These are phyloP conservation scores for Petrocephalus sullivani DNA, from an alignment of 2,797 vertebrate species.

Conservation along the genomic window DNA sequence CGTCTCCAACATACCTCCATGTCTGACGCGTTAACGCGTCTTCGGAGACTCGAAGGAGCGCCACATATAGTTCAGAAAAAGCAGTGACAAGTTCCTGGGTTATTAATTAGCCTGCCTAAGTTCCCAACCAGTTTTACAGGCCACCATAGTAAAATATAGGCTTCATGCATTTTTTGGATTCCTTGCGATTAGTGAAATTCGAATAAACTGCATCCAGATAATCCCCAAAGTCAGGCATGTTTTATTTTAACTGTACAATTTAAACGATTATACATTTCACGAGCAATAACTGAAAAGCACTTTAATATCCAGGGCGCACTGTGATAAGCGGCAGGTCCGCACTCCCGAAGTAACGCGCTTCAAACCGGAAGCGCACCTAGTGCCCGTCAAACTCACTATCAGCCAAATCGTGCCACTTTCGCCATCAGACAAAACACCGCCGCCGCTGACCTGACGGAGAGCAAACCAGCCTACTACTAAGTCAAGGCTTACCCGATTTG, in stretches of 20 bases:
- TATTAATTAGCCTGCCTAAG: background rate
- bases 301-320: too few species aligned
- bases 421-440: background rate
- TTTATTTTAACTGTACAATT: background rate
- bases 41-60: background rate
- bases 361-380: background rate
- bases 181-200: background rate
- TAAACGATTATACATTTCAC: background rate
- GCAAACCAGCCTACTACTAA: background rate
- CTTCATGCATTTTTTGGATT: background rate
- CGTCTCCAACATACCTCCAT: too few species aligned
- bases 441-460: too few species aligned
- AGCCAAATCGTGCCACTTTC: background rate
- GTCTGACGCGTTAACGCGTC: too few species aligned
- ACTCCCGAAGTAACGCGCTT: background rate
- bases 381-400: background rate
- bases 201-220: background rate
- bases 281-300: background rate
- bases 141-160: background rate
- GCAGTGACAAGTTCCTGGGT: background rate
- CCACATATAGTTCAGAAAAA: background rate
- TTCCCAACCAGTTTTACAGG: background rate
- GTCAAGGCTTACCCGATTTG: conserved; percentile 60
- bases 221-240: background rate
- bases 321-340: background rate